Percentiles rank a stretch among this genome's conserved stretches.
phyloP scores from a whole-genome alignment of 92 coral and sea anemone genomes.

The Palythoa grandis region DNA sequence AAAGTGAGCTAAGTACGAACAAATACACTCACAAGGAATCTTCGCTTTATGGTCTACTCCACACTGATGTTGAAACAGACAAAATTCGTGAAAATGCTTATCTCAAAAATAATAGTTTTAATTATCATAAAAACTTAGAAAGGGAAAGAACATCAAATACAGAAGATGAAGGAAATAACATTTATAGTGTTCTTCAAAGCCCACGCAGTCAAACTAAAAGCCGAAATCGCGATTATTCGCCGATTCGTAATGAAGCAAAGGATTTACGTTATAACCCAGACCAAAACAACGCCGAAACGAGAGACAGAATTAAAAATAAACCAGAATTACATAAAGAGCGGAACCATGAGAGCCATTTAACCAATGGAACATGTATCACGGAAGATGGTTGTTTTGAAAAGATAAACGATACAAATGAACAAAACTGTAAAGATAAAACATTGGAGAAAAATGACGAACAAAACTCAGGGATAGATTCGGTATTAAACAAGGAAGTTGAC shows the following conservation, averaged over 20 bases:
- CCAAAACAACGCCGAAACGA: conserved; percentile 46
- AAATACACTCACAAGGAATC: background rate
- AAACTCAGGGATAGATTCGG: conserved; percentile 17
- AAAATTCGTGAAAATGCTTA: background rate
- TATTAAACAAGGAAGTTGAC: conserved; percentile 49
- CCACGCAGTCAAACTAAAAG: conserved; percentile 32
- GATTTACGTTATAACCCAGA: conserved; percentile 25
- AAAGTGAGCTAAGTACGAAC: background rate
- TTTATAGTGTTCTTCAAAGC: background rate
- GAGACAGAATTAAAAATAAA: conserved; percentile 20
- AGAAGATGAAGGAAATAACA: background rate
- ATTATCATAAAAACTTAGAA: background rate
- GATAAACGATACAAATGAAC: background rate
- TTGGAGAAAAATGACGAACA: background rate
- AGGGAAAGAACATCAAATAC: background rate
- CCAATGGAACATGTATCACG: background rate
- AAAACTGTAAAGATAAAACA: background rate
- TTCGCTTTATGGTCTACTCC: background rate
- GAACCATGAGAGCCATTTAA: background rate
- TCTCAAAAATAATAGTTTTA: conserved; percentile 1
- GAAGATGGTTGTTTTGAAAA: conserved; percentile 1
- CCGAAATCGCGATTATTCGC: conserved; percentile 78
- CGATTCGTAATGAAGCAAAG: conserved; percentile 62
- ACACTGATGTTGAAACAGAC: background rate
- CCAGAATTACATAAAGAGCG: background rate